These are phyloP conservation scores for Parazoanthus darwini DNA, from an alignment of 92 coral and sea anemone genomes.

Conservation along the genomic window DNA sequence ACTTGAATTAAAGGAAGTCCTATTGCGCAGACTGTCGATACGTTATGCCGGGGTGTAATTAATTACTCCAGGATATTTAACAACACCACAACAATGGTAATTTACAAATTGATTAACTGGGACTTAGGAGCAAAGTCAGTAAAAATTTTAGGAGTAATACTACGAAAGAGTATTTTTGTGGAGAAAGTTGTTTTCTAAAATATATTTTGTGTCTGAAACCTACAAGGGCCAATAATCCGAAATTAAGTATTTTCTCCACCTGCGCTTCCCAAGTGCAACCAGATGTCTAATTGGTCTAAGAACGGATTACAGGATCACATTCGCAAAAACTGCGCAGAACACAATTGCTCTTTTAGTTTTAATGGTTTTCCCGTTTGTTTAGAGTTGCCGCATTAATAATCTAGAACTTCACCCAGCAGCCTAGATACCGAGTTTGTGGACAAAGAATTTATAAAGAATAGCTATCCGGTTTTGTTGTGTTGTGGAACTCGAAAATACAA, in stretches of 20 bases:
- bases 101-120: background rate
- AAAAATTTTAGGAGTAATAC: background rate
- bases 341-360: slow-evolving; percentile 41
- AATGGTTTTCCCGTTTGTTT: background rate
- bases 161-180: background rate
- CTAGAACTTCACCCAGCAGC: slow-evolving; percentile 1
- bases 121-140: background rate
- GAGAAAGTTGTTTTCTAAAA: background rate
- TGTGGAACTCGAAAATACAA: slow-evolving; percentile 33
- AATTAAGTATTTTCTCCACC: slow-evolving; percentile 6
- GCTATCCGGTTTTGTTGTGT: slow-evolving; percentile 45
- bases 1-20: background rate
- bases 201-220: background rate
- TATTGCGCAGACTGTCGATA: background rate
- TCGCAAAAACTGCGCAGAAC: background rate
- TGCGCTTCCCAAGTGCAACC: background rate
- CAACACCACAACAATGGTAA: slow-evolving; percentile 11
- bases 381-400: background rate
- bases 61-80: background rate
- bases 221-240: background rate
- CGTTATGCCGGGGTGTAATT: slow-evolving; percentile 5
- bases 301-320: background rate
- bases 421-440: slow-evolving; percentile 34
- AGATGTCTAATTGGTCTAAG: background rate
- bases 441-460: slow-evolving; percentile 39